A percentile compares a stretch with the other conserved stretches of the same genome.
phyloP scores from a whole-genome alignment of 2,888 invertebrate species.

The Anthrax anthrax region DNA sequence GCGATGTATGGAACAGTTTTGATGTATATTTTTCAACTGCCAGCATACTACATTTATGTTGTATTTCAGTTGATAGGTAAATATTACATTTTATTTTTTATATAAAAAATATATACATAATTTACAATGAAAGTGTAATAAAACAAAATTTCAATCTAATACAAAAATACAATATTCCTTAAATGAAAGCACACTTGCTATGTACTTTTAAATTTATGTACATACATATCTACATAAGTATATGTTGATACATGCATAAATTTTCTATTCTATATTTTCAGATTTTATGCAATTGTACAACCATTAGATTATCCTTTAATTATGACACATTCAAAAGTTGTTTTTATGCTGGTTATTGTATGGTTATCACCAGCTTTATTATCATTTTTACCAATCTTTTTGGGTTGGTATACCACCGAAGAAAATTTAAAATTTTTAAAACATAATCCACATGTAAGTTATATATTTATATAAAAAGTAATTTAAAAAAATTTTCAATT shows the following conservation, averaged over 20 bases:
- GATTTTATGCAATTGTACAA: constrained; percentile 82
- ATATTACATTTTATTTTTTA: constrained; percentile 2
- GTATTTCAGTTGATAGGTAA: constrained; percentile 72
- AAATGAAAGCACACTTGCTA: no score
- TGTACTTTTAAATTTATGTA: no score
- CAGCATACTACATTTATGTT: constrained; percentile 83
- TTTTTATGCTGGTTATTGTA: constrained; percentile 69
- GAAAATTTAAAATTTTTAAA: constrained; percentile 58
- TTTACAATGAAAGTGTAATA: no score
- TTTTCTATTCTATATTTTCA: constrained; percentile 15
- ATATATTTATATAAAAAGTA: constrained; percentile 14
- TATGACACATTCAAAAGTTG: constrained; percentile 71
- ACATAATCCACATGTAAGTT: constrained; percentile 49
- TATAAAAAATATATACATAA: no score
- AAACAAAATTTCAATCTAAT: no score
- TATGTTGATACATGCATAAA: not conserved
- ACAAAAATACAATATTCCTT: no score
- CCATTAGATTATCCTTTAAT: constrained; percentile 84
- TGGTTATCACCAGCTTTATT: constrained; percentile 86
- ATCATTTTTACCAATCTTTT: constrained; percentile 87
- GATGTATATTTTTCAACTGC: constrained; percentile 90
- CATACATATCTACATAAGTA: no score
- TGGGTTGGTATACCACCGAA: constrained; percentile 86
- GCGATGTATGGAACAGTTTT: constrained; percentile 87
- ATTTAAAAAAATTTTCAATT: no score